Conservation (phyloP, 2,888 invertebrate genomes). For the Acleris literana region DNA sequence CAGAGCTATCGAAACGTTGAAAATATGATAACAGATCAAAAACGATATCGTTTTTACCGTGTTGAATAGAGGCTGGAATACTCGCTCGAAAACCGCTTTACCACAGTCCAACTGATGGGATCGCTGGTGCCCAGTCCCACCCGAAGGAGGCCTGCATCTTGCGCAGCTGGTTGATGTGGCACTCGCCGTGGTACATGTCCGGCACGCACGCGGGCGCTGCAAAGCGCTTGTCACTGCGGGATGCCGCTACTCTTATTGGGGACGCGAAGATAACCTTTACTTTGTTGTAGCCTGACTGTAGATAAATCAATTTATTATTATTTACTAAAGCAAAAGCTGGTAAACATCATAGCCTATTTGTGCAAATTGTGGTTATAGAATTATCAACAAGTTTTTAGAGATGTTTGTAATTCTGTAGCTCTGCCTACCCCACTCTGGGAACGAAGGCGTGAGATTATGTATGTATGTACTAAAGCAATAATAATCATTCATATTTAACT, state of each 20-base stretch:
- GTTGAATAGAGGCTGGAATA: no score
- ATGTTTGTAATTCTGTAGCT: no score
- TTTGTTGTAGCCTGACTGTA: conserved; percentile 81
- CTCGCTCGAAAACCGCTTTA: conserved; percentile 58
- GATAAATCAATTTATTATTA: conserved; percentile 13
- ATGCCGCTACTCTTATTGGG: conserved; percentile 84
- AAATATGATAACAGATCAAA: background rate
- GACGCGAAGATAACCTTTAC: conserved; percentile 86
- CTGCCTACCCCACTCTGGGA: no score
- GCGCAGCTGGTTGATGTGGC: conserved; percentile 94
- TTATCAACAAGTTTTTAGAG: no score
- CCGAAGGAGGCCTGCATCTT: conserved; percentile 97
- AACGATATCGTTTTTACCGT: no score
- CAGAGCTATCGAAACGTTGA: no score
- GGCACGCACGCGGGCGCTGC: conserved; percentile 91
- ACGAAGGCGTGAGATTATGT: no score
- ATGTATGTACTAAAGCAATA: no score
- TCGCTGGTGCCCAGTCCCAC: conserved; percentile 99
- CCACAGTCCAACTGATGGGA: conserved; percentile 97
- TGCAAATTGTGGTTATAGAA: no score
- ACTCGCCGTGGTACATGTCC: conserved; percentile 91
- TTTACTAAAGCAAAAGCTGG: no score
- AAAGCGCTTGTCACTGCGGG: conserved; percentile 72
- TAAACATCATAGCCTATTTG: no score
- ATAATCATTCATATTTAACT: no score